Evolutionary conservation across 2,113 vertebrate genomes (phyloP).

Genomic region (Delphinapterus leucas): DNA sequence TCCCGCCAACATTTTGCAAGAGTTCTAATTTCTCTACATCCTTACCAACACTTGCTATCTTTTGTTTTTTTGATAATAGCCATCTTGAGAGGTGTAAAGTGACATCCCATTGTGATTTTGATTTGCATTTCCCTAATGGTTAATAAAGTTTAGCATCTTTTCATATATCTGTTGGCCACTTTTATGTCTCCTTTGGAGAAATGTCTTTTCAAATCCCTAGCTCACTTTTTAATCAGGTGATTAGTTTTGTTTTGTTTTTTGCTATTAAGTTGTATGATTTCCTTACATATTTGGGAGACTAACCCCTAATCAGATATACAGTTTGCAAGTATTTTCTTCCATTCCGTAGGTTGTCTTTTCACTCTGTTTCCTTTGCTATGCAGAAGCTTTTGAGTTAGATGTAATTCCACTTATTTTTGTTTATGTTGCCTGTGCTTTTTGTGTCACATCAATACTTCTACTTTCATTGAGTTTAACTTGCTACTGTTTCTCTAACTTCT

Average conservation of each 20-base stretch:
- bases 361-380: neutral
- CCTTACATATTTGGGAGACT: neutral
- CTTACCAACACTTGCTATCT: neutral
- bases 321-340: neutral
- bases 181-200: neutral
- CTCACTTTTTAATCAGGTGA: neutral
- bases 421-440: neutral
- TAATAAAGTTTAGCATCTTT: neutral
- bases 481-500: neutral
- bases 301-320: neutral
- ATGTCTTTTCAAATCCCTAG: neutral
- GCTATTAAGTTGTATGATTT: neutral
- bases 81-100: neutral
- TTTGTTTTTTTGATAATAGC: neutral
- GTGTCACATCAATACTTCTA: neutral
- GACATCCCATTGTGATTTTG: neutral
- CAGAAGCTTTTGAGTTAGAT: neutral
- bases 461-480: neutral
- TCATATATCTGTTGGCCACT: neutral
- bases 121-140: neutral
- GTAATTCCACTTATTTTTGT: neutral
- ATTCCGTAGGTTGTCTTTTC: neutral
- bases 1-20: neutral
- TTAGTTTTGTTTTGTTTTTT: neutral
- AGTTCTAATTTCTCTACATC: neutral